These are phyloP conservation scores for Dipus sagitta DNA, from an alignment of 2,797 vertebrate genomes.

Conservation along the genomic window DNA sequence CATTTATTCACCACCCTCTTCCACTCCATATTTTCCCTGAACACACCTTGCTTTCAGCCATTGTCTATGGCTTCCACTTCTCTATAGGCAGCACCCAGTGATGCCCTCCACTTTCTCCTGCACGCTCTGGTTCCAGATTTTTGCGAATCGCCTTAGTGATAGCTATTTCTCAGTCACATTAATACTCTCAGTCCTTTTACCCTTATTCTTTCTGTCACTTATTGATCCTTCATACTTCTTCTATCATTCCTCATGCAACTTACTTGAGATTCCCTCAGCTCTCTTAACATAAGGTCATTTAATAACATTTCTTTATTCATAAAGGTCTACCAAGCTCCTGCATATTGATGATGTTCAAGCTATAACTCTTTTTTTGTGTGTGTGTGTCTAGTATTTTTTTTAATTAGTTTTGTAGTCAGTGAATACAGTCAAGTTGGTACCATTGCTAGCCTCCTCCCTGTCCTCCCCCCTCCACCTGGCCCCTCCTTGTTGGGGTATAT, in stretches of 20 bases:
- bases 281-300: not conserved
- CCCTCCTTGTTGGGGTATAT: too few relatives aligned
- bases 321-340: not conserved
- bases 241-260: not conserved
- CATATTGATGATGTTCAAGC: not conserved
- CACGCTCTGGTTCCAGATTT: not conserved
- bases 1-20: not conserved
- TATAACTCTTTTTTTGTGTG: not conserved
- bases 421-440: too few relatives aligned
- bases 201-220: not conserved
- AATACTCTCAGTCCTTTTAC: not conserved
- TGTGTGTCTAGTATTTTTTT: too few relatives aligned
- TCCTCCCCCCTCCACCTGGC: too few relatives aligned
- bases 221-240: not conserved
- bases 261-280: not conserved
- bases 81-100: not conserved
- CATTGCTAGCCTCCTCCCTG: too few relatives aligned
- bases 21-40: accelerated
- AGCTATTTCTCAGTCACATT: not conserved
- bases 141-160: accelerated
- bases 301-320: not conserved
- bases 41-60: too few relatives aligned
- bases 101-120: accelerated
- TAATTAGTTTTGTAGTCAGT: too few relatives aligned
- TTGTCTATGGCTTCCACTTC: too few relatives aligned